Conservation (phyloP, 1,140 invertebrate species). For the Drosophila kikkawai region DNA sequence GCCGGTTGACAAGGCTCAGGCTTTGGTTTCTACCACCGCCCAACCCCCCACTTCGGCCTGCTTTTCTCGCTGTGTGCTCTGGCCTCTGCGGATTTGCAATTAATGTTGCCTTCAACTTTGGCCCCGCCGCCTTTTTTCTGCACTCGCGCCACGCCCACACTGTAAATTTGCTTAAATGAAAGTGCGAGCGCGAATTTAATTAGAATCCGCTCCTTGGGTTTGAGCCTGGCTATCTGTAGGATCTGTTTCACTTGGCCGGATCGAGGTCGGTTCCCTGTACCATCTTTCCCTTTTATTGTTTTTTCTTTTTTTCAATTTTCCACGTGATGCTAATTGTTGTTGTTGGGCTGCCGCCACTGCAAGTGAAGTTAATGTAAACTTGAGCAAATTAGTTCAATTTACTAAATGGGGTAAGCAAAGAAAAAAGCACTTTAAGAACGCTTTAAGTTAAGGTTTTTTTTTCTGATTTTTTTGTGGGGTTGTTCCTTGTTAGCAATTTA, state of each 20-base stretch:
- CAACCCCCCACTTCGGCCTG: background rate
- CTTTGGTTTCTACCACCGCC: slow-evolving; percentile 19
- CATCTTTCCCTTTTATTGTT: slow-evolving; percentile 1
- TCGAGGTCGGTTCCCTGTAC: background rate
- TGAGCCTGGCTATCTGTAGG: slow-evolving; percentile 46
- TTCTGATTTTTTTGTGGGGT: background rate
- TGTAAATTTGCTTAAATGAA: slow-evolving; percentile 82
- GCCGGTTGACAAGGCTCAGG: slow-evolving; percentile 55
- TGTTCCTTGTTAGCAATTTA: too few relatives aligned
- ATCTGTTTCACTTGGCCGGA: slow-evolving; percentile 47
- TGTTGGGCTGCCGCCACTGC: slow-evolving; percentile 22
- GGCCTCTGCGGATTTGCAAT: slow-evolving; percentile 77
- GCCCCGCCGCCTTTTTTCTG: slow-evolving; percentile 35
- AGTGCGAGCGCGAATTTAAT: slow-evolving; percentile 81
- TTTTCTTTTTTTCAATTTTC: slow-evolving; percentile 55
- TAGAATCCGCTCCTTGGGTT: slow-evolving; percentile 61
- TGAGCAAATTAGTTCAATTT: slow-evolving; percentile 65
- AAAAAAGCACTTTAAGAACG: background rate
- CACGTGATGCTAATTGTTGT: slow-evolving; percentile 60
- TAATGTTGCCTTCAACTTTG: slow-evolving; percentile 83
- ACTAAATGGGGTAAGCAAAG: slow-evolving; percentile 14
- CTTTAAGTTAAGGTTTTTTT: background rate
- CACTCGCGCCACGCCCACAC: slow-evolving; percentile 16
- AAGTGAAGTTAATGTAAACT: slow-evolving; percentile 53
- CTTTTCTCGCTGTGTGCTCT: slow-evolving; percentile 10